Conservation (phyloP, 2,888 invertebrate genomes). For the Pocota personata region DNA sequence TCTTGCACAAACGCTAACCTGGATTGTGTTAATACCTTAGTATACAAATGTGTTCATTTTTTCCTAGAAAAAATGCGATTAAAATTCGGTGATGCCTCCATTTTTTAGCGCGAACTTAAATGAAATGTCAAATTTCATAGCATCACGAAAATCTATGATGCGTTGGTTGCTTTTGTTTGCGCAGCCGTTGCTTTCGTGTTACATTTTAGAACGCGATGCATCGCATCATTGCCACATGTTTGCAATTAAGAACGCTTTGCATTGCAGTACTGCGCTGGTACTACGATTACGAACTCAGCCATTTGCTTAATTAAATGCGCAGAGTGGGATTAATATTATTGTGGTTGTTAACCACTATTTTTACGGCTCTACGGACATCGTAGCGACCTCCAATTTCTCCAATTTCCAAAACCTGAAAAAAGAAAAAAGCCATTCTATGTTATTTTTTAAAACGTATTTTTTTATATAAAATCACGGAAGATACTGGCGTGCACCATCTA, state of each 20-base stretch:
- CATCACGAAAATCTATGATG: not conserved
- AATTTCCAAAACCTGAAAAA: too few species aligned
- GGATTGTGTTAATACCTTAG: not conserved
- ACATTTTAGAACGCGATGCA: slow-evolving; percentile 3
- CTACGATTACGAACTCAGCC: not conserved
- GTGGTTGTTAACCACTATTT: too few species aligned
- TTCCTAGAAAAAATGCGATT: not conserved
- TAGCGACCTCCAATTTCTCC: too few species aligned
- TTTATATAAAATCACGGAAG: too few species aligned
- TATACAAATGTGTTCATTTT: not conserved
- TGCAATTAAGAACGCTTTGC: not conserved
- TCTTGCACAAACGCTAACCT: not conserved
- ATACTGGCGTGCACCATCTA: too few species aligned
- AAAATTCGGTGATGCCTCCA: not conserved
- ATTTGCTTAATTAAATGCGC: too few species aligned
- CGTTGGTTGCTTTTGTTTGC: slow-evolving; percentile 12
- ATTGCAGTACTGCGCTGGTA: not conserved
- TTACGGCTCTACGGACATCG: too few species aligned
- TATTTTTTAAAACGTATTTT: too few species aligned
- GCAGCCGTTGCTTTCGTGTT: not conserved
- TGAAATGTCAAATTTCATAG: not conserved
- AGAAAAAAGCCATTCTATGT: too few species aligned
- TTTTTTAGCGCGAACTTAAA: not conserved
- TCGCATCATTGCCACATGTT: slow-evolving; percentile 6
- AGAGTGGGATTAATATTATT: too few species aligned